Percentiles rank a stretch among this genome's conserved stretches.
These are phyloP conservation scores for Craniophora ligustri DNA, from an alignment of 2,888 invertebrate genomes.

Conservation along the genomic window DNA sequence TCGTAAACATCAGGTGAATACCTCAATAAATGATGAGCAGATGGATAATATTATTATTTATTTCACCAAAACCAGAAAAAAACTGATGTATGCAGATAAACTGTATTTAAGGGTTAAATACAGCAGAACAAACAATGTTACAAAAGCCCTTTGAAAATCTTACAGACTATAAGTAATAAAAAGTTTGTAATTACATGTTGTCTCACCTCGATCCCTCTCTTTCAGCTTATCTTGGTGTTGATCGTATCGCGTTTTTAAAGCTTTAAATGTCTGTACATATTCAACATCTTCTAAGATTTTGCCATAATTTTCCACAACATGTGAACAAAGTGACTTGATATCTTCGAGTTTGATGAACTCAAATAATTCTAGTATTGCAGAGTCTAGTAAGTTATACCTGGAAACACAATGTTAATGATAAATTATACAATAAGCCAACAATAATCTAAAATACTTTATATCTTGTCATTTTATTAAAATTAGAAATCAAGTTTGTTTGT, in stretches of 20 bases:
- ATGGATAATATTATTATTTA: too few species aligned
- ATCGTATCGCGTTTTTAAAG: slow-evolving; percentile 95
- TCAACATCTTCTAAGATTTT: slow-evolving; percentile 97
- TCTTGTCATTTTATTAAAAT: too few species aligned
- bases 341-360: slow-evolving; percentile 99
- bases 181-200: slow-evolving; percentile 40
- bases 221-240: slow-evolving; percentile 97
- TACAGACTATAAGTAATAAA: slow-evolving; percentile 37
- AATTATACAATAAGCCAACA: background rate
- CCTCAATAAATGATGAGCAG: too few species aligned
- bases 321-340: slow-evolving; percentile 95
- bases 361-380: slow-evolving; percentile 99
- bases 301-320: slow-evolving; percentile 98
- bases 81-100: too few species aligned
- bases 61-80: too few species aligned
- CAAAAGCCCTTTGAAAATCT: background rate
- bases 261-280: slow-evolving; percentile 99
- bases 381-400: slow-evolving; percentile 98
- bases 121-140: background rate
- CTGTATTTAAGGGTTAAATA: too few species aligned
- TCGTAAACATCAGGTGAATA: too few species aligned
- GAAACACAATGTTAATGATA: slow-evolving; percentile 50
- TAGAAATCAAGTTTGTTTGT: too few species aligned
- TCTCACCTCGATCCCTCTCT: slow-evolving; percentile 93
- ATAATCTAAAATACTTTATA: background rate